These are phyloP conservation scores for Peromyscus attwateri DNA, from an alignment of 2,797 vertebrate genomes.

Conservation along the genomic window DNA sequence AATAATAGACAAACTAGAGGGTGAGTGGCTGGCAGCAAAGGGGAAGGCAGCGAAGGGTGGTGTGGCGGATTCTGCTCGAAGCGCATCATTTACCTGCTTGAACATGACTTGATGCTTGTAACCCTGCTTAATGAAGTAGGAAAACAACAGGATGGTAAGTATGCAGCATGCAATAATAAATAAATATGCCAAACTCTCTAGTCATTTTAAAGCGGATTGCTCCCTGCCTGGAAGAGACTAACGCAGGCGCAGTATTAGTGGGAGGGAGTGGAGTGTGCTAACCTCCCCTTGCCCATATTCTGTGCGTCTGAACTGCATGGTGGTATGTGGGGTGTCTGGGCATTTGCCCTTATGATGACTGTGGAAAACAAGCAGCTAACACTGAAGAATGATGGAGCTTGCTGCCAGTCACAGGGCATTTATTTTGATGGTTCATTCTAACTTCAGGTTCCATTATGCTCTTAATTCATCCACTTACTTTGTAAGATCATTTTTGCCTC, in stretches of 20 bases:
- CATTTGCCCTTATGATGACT: not conserved
- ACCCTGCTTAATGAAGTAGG: not conserved
- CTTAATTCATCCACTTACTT: not conserved
- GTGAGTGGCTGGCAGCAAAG: too few relatives aligned
- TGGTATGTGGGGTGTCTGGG: not conserved
- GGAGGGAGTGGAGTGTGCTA: not conserved
- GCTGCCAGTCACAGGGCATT: not conserved
- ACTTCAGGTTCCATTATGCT: not conserved
- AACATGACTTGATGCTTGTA: not conserved
- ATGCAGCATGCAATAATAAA: not conserved
- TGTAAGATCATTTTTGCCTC: not conserved
- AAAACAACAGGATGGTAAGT: not conserved
- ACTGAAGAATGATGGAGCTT: not conserved
- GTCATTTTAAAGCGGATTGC: not conserved
- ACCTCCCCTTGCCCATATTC: not conserved
- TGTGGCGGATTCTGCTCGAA: not conserved
- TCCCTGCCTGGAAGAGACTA: not conserved
- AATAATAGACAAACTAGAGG: too few relatives aligned
- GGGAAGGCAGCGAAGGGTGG: not conserved
- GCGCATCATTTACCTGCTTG: not conserved
- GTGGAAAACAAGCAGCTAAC: not conserved
- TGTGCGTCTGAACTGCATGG: not conserved
- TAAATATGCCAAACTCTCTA: too few relatives aligned
- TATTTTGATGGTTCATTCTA: not conserved
- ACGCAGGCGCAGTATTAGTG: fast-evolving